Conservation (phyloP, 1,140 invertebrate genomes). For the Akabosia matsudoensis region DNA sequence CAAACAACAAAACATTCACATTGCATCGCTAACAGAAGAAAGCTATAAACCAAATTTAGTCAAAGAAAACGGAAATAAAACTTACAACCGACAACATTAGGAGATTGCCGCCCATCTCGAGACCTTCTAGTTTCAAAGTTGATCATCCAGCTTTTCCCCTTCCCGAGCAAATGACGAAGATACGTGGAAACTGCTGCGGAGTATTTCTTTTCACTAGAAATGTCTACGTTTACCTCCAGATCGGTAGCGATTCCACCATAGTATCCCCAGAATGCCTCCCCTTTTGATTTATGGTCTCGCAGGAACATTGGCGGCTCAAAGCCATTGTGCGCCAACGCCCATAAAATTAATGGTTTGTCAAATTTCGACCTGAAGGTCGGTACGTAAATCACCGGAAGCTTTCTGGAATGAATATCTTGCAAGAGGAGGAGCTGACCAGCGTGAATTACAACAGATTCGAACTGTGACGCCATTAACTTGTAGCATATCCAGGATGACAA, state of each 20-base stretch:
- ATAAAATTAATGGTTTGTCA: conserved; percentile 15
- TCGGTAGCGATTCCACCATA: neutral
- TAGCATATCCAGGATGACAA: conserved; percentile 5
- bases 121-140: conserved; percentile 1
- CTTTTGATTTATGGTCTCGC: neutral
- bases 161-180: conserved; percentile 7
- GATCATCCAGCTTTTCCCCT: neutral
- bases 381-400: conserved; percentile 32
- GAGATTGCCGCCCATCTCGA: neutral
- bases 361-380: conserved; percentile 29
- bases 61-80: neutral
- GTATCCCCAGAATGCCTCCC: neutral
- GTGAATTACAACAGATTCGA: conserved; percentile 30
- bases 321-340: neutral
- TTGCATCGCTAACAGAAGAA: too few relatives aligned
- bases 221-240: neutral
- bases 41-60: too few relatives aligned
- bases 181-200: neutral
- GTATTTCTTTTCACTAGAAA: neutral
- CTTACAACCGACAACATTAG: conserved; percentile 23
- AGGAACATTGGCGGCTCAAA: neutral
- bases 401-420: neutral
- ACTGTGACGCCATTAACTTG: neutral
- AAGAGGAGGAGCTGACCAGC: conserved; percentile 29
- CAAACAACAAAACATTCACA: neutral